A percentile compares a stretch with the other conserved stretches of the same genome.
Evolutionary conservation across 2,888 invertebrate species (phyloP).

Genomic region (Thereva unica): DNA sequence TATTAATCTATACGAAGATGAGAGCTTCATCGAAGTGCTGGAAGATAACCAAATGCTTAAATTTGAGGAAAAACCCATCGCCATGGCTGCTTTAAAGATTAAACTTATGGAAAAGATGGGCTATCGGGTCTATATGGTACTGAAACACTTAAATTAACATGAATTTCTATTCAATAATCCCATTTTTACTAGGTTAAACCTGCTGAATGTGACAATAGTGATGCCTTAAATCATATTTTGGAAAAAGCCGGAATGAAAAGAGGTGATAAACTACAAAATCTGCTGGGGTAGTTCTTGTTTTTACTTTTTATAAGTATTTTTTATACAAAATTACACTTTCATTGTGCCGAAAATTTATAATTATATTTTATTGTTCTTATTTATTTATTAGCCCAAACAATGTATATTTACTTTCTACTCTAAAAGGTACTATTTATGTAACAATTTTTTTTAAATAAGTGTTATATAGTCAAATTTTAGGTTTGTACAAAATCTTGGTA

Average conservation of each 20-base stretch:
- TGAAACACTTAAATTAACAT: slow-evolving; percentile 19
- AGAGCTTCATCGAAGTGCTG: slow-evolving; percentile 49
- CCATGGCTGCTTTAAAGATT: slow-evolving; percentile 50
- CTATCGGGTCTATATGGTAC: slow-evolving; percentile 50
- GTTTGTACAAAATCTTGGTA: no score
- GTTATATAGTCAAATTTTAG: no score
- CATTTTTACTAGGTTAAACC: slow-evolving; percentile 23
- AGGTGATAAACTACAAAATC: no score
- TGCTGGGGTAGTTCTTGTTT: no score
- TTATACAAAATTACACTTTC: no score
- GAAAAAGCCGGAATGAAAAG: neutral
- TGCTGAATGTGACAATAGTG: neutral
- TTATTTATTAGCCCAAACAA: no score
- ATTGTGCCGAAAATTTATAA: no score
- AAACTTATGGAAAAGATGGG: slow-evolving; percentile 49
- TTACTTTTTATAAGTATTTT: no score
- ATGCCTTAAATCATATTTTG: neutral
- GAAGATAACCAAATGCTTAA: slow-evolving; percentile 48
- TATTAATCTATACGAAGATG: slow-evolving; percentile 41
- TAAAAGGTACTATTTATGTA: no score
- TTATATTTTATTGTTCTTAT: no score
- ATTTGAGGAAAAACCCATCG: slow-evolving; percentile 49
- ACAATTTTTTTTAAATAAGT: no score
- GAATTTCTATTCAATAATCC: neutral
- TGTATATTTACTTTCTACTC: no score